Percentiles rank a stretch among this genome's conserved stretches.
These are phyloP conservation scores for Anthophora plumipes DNA, from an alignment of 2,888 invertebrate species.

Conservation along the genomic window DNA sequence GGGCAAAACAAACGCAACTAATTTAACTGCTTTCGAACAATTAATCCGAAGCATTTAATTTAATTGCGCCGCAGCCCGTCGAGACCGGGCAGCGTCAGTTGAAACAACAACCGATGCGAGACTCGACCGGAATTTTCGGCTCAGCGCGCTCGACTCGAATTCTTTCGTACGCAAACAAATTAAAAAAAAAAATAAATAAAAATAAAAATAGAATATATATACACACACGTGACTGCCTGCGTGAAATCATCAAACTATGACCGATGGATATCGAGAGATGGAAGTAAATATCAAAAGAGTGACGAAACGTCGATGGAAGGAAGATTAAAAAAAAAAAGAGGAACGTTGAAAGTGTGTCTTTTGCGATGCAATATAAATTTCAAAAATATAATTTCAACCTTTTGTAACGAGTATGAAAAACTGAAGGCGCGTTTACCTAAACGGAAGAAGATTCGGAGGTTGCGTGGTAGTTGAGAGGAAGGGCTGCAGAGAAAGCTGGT, in stretches of 20 bases:
- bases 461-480: slow-evolving; percentile 18
- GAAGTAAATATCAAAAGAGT: slow-evolving; percentile 32
- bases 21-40: slow-evolving; percentile 83
- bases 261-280: slow-evolving; percentile 26
- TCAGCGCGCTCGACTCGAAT: slow-evolving; percentile 67
- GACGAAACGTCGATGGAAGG: background rate
- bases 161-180: slow-evolving; percentile 67
- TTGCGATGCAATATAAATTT: background rate
- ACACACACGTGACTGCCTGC: background rate
- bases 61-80: slow-evolving; percentile 77
- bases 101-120: slow-evolving; percentile 70
- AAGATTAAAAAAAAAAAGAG: too few species aligned
- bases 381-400: background rate
- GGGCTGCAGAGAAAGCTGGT: slow-evolving; percentile 46
- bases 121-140: slow-evolving; percentile 71
- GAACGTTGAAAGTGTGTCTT: background rate
- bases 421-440: background rate
- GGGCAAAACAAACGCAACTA: slow-evolving; percentile 80
- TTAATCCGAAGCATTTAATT: slow-evolving; percentile 83
- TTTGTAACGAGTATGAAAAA: background rate
- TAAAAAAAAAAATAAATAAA: slow-evolving; percentile 4
- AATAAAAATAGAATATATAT: background rate
- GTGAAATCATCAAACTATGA: slow-evolving; percentile 15
- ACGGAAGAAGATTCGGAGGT: slow-evolving; percentile 17
- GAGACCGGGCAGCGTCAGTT: slow-evolving; percentile 65